Percentiles rank a stretch among this genome's conserved stretches.
phyloP scores from a whole-genome alignment of 2,888 invertebrate genomes.

The Lamproptera curius region DNA sequence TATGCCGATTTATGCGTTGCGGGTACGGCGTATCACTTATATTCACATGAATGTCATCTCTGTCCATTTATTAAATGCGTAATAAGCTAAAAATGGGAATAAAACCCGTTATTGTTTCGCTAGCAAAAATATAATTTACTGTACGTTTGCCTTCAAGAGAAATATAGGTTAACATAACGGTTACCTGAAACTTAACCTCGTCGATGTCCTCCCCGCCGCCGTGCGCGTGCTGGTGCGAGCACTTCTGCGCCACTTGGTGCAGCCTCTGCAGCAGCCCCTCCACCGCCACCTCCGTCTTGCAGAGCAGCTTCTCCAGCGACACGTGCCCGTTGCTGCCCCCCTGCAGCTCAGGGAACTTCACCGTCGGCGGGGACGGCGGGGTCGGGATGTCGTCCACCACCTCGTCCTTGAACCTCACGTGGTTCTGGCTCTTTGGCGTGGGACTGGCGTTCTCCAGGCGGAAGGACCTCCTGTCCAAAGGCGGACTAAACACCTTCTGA shows the following conservation, averaged over 20 bases:
- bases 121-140: no score
- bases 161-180: neutral
- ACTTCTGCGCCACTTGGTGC: constrained; percentile 84
- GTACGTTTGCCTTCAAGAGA: no score
- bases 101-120: no score
- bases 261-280: constrained; percentile 81
- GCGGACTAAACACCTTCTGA: constrained; percentile 53
- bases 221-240: constrained; percentile 84
- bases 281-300: constrained; percentile 84
- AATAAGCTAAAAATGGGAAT: no score
- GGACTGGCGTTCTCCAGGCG: constrained; percentile 53
- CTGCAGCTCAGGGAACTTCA: constrained; percentile 56
- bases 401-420: constrained; percentile 69
- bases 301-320: constrained; percentile 79
- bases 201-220: constrained; percentile 87
- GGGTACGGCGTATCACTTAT: no score
- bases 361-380: constrained; percentile 66
- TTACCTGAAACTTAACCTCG: constrained; percentile 86
- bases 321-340: constrained; percentile 77
- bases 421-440: constrained; percentile 60
- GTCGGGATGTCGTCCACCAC: constrained; percentile 66
- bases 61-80: no score
- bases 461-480: constrained; percentile 53
- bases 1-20: no score
- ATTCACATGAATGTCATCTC: no score